phyloP scores from a whole-genome alignment of 2,888 invertebrate species.

The Epirrhoe alternata region DNA sequence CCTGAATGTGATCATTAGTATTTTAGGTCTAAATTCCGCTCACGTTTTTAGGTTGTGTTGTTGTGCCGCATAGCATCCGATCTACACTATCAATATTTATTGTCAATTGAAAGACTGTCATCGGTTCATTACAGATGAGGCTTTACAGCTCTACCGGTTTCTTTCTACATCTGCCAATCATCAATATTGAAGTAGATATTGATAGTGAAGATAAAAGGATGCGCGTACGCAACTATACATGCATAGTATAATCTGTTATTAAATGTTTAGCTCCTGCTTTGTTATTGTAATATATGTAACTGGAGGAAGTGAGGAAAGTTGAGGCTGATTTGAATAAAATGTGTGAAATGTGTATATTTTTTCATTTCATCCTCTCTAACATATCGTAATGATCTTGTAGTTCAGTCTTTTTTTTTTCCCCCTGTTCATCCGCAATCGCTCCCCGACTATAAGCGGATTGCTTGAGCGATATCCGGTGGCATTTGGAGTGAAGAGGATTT shows the following conservation, averaged over 20 bases:
- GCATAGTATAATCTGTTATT: constrained; percentile 74
- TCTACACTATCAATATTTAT: constrained; percentile 16
- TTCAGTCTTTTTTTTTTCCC: too few species aligned
- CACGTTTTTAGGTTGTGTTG: constrained; percentile 64
- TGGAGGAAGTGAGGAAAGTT: constrained; percentile 62
- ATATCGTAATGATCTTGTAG: not conserved
- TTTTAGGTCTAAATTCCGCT: constrained; percentile 72
- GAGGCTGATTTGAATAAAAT: constrained; percentile 79
- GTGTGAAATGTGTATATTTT: constrained; percentile 60
- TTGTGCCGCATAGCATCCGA: constrained; percentile 32
- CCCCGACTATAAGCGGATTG: too few species aligned
- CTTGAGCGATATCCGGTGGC: too few species aligned
- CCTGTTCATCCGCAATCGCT: too few species aligned
- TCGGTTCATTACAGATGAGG: not conserved
- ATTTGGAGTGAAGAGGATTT: too few species aligned
- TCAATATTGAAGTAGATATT: constrained; percentile 16
- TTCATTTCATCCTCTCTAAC: constrained; percentile 27
- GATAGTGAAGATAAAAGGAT: constrained; percentile 26
- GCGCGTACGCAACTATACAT: constrained; percentile 56
- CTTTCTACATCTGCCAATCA: not conserved
- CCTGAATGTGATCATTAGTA: constrained; percentile 83
- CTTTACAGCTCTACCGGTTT: not conserved
- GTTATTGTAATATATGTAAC: constrained; percentile 68
- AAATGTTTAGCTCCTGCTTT: constrained; percentile 77
- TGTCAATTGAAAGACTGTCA: not conserved